Conservation (phyloP, 2,113 vertebrate species). For the Salvelinus namaycush region DNA sequence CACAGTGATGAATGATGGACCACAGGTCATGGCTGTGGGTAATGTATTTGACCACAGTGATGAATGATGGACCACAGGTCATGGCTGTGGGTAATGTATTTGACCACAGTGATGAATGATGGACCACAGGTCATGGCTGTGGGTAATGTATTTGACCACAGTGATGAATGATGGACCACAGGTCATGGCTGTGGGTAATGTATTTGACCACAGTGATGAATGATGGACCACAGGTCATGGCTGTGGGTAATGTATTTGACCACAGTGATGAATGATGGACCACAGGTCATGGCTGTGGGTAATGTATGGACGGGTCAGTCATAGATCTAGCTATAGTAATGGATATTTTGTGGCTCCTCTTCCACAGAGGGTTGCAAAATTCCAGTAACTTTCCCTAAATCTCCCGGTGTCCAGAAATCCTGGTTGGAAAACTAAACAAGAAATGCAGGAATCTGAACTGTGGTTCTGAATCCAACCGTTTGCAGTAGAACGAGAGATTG, state of each 20-base stretch:
- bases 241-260: not conserved
- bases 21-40: not conserved
- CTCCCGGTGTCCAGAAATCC: not conserved
- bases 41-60: conserved; percentile 8
- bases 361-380: not conserved
- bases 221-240: conserved; percentile 3
- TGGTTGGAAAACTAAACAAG: not conserved
- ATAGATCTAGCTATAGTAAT: conserved; percentile 16
- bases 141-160: not conserved
- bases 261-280: conserved; percentile 35
- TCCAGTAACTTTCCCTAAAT: no score
- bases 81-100: not conserved
- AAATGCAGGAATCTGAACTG: not conserved
- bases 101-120: conserved; percentile 35
- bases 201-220: conserved; percentile 53
- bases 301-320: conserved; percentile 20
- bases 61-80: conserved; percentile 24
- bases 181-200: not conserved
- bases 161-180: conserved; percentile 33
- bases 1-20: conserved; percentile 47
- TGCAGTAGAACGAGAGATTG: conserved; percentile 45
- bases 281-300: not conserved
- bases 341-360: not conserved
- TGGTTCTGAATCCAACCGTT: conserved; percentile 21
- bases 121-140: not conserved